Evolutionary conservation across 2,888 invertebrate species (phyloP).

Genomic region (Tridacna crocea): DNA sequence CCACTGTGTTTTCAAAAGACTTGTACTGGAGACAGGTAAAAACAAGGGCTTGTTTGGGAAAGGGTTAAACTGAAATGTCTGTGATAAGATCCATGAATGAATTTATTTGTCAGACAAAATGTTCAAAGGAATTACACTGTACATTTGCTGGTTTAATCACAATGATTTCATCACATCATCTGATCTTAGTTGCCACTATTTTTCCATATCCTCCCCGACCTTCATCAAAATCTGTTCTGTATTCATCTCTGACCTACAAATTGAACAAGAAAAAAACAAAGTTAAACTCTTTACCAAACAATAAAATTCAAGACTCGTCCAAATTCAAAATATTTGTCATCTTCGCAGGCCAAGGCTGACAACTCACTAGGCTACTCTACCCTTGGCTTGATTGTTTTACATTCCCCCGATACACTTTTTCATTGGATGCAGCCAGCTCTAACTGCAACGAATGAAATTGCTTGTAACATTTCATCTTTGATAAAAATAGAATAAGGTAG

Average conservation of each 20-base stretch:
- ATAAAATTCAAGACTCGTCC: too few relatives aligned
- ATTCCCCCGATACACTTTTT: too few relatives aligned
- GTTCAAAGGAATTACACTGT: not conserved
- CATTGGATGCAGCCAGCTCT: too few relatives aligned
- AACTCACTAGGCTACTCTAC: too few relatives aligned
- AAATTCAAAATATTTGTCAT: too few relatives aligned
- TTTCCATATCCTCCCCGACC: constrained; percentile 99
- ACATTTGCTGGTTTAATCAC: not conserved
- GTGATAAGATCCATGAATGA: not conserved
- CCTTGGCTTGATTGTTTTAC: not conserved
- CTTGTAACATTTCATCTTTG: too few relatives aligned
- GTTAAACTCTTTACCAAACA: not conserved
- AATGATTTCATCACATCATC: not conserved
- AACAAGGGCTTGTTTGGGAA: too few relatives aligned
- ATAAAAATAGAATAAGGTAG: too few relatives aligned
- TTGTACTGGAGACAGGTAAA: too few relatives aligned
- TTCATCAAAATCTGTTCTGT: constrained; percentile 97
- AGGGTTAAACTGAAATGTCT: not conserved
- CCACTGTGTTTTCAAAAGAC: too few relatives aligned
- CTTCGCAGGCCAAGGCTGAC: too few relatives aligned
- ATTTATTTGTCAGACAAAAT: not conserved
- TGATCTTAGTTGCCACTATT: constrained; percentile 87
- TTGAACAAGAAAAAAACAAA: not conserved
- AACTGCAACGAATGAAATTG: too few relatives aligned
- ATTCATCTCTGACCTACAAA: constrained; percentile 96